phyloP scores from a whole-genome alignment of 2,888 invertebrate genomes.

The Drosophila antonietae region DNA sequence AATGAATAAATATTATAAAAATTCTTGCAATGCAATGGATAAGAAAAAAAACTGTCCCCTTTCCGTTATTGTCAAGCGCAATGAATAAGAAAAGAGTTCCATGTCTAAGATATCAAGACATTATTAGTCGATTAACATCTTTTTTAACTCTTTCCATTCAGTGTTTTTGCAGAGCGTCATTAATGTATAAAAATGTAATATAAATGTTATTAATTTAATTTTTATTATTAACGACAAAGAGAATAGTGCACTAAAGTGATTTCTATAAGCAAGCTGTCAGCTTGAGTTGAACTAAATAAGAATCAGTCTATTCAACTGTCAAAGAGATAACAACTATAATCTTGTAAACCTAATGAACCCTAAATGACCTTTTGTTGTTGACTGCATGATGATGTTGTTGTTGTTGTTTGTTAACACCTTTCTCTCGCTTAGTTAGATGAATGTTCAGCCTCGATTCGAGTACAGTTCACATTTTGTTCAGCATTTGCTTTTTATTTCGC shows the following conservation, averaged over 20 bases:
- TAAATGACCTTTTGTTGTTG: not conserved
- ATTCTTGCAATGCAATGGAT: not conserved
- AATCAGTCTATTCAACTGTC: constrained; percentile 14
- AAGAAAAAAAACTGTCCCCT: not conserved
- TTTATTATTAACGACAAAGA: not conserved
- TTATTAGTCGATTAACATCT: not conserved
- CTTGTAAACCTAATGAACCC: constrained; percentile 1
- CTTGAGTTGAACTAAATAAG: not conserved
- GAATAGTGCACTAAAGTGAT: not conserved
- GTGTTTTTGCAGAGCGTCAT: not conserved
- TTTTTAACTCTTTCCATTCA: not conserved
- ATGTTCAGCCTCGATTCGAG: constrained; percentile 18
- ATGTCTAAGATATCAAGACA: not conserved
- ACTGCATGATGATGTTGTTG: not conserved
- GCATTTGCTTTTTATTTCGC: constrained; percentile 42
- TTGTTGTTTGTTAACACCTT: constrained; percentile 40
- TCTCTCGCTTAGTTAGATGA: constrained; percentile 37
- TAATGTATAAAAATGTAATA: not conserved
- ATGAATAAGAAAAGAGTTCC: not conserved
- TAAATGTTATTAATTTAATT: not conserved
- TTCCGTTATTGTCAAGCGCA: too few species aligned
- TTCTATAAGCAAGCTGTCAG: constrained; percentile 4
- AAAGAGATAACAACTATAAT: constrained; percentile 3
- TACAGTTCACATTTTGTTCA: constrained; percentile 35
- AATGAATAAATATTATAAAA: not conserved